These are phyloP conservation scores for Sebastes itinus DNA, from an alignment of 2,797 vertebrate species.

Conservation along the genomic window DNA sequence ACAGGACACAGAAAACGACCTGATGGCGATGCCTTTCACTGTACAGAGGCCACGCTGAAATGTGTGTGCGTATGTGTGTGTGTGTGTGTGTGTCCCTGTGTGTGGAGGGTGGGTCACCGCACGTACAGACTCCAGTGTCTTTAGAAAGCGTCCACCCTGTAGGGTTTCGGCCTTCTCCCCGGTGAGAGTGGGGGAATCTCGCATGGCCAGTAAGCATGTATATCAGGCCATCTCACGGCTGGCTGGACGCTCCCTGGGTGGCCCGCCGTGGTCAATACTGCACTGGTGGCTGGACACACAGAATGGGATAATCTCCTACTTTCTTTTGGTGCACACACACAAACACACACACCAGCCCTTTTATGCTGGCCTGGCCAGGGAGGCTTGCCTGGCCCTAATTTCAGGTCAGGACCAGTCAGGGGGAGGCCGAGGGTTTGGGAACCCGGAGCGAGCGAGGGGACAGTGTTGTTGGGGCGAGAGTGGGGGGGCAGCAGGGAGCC, in stretches of 20 bases:
- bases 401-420: slow-evolving; percentile 75
- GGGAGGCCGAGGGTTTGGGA: slow-evolving; percentile 48
- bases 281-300: slow-evolving; percentile 81
- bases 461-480: slow-evolving; percentile 45
- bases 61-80: slow-evolving; percentile 16
- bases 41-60: slow-evolving; percentile 41
- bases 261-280: slow-evolving; percentile 81
- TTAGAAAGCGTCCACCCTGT: slow-evolving; percentile 64
- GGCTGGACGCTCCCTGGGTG: slow-evolving; percentile 85
- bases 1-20: slow-evolving; percentile 75
- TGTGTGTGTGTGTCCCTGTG: slow-evolving; percentile 28
- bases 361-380: slow-evolving; percentile 52
- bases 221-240: slow-evolving; percentile 87
- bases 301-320: slow-evolving; percentile 85
- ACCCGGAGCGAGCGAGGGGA: slow-evolving; percentile 48
- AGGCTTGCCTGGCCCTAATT: slow-evolving; percentile 71
- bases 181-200: slow-evolving; percentile 81
- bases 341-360: slow-evolving; percentile 47
- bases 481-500: slow-evolving; percentile 41
- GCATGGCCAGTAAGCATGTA: slow-evolving; percentile 85
- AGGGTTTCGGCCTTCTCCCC: slow-evolving; percentile 69
- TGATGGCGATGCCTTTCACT: slow-evolving; percentile 69
- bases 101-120: slow-evolving; percentile 47
- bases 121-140: slow-evolving; percentile 61
- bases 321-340: slow-evolving; percentile 69